These are phyloP conservation scores for Vanessa tameamea DNA, from an alignment of 1,140 invertebrate genomes.

Conservation along the genomic window DNA sequence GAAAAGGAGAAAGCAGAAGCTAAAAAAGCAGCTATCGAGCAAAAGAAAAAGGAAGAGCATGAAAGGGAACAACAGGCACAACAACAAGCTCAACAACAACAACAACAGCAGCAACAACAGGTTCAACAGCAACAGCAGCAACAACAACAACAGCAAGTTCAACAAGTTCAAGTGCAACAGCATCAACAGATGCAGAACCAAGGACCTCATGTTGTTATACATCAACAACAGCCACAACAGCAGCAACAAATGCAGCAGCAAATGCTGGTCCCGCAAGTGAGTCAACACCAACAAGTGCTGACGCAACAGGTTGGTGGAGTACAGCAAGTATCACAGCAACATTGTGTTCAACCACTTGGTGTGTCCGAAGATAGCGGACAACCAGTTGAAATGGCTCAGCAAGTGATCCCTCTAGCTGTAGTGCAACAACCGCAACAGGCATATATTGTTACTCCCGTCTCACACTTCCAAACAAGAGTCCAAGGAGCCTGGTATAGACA, in stretches of 20 bases:
- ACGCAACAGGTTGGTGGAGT: slow-evolving; percentile 64
- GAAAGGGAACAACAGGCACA: slow-evolving; percentile 70
- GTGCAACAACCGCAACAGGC: slow-evolving; percentile 82
- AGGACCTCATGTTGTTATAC: slow-evolving; percentile 71
- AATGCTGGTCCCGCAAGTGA: slow-evolving; percentile 76
- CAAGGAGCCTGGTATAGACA: slow-evolving; percentile 79
- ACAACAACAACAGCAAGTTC: slow-evolving; percentile 63
- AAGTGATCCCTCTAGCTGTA: slow-evolving; percentile 83
- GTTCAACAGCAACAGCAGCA: slow-evolving; percentile 53
- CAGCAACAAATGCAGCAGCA: slow-evolving; percentile 76
- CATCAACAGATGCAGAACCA: slow-evolving; percentile 76
- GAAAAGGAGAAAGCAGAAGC: slow-evolving; percentile 76
- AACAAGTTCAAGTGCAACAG: slow-evolving; percentile 69
- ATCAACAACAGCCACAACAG: slow-evolving; percentile 76
- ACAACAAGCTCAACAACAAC: slow-evolving; percentile 67
- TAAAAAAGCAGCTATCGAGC: slow-evolving; percentile 73
- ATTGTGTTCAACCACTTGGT: slow-evolving; percentile 76
- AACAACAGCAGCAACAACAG: slow-evolving; percentile 64
- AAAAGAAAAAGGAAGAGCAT: slow-evolving; percentile 74
- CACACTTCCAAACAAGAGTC: slow-evolving; percentile 81
- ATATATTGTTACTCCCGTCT: slow-evolving; percentile 83
- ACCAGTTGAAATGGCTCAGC: slow-evolving; percentile 82
- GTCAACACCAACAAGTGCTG: slow-evolving; percentile 78
- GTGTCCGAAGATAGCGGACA: slow-evolving; percentile 74
- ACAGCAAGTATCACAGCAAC: slow-evolving; percentile 73